These are phyloP conservation scores for Tromatobia lineatoria DNA, from an alignment of 2,888 invertebrate species.

Conservation along the genomic window DNA sequence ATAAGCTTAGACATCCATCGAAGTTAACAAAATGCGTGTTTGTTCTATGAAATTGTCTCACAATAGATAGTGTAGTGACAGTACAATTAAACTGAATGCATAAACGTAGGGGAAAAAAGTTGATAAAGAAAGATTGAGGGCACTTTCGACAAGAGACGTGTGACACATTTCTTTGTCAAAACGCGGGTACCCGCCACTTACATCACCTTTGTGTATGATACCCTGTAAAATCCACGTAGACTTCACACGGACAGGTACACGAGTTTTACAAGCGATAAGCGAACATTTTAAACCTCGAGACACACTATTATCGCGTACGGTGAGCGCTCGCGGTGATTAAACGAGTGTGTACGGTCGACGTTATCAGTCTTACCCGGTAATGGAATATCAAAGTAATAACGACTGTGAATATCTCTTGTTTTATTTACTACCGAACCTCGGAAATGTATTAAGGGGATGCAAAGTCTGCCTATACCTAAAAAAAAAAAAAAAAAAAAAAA, in stretches of 20 bases:
- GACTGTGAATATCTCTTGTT: conserved; percentile 20
- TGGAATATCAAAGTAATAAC: conserved; percentile 46
- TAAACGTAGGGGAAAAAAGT: conserved; percentile 7
- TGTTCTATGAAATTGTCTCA: not conserved
- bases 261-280: conserved; percentile 50
- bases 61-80: not conserved
- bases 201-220: not conserved
- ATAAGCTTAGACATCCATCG: not conserved
- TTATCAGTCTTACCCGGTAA: conserved; percentile 23
- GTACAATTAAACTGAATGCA: not conserved
- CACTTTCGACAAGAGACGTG: conserved; percentile 22
- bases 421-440: not conserved
- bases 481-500: no score
- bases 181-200: conserved; percentile 14
- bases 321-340: conserved; percentile 33
- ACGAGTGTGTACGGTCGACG: conserved; percentile 19
- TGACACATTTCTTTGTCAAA: conserved; percentile 45
- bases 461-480: no score
- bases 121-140: conserved; percentile 28
- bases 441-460: not conserved
- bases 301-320: conserved; percentile 46
- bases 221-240: not conserved
- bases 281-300: conserved; percentile 37
- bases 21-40: not conserved
- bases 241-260: conserved; percentile 6